Base-by-base conservation (phyloP, 2,888 invertebrate species). In the Boloria selene region DNA sequence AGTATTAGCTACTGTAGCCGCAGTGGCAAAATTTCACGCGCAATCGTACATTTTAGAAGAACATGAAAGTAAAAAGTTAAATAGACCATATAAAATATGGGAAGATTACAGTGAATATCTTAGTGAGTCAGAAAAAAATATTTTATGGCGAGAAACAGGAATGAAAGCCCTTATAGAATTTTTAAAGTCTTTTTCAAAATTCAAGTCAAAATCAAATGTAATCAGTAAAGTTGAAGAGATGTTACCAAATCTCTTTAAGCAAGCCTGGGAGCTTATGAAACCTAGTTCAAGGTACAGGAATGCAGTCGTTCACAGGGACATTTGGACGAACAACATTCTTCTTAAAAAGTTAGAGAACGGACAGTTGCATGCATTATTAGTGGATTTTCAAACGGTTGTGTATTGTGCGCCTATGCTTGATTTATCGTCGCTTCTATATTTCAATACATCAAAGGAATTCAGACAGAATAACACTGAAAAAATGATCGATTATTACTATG, bases 361-460 rank as follows among this genome's bases (percentile, higher is more conserved):
- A 0, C 76, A 75, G 6, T 87, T 88, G 2, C 84, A 93, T 2
- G 92, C 93, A 49, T 76, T 94, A 38, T 78, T 96, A 44, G 93
- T 96, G 5, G 96, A 96, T 79, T 96, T 93, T 75, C 96, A 96
- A 80, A 87, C 95, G 55, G 90, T 94, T 0, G 81, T 95, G 13
- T 96, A 96, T 75, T 88, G 92, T 4, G 94, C 95, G 0, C 94
- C 95, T 0, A 93, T 94, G 74, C 85, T 95, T 60, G 96, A 96
- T 74, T 76, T 95, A 13, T 85, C 93, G 14, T 89, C 93, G 2
- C 73, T 93, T 13, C 76, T 95, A 45, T 93, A 93, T 76, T 85
- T 94, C n/a, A 94, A 93, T 73, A 90, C 93, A 1, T 83, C 85
- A 1, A 83, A 81, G 54, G 72, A 79, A 38, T 87, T 92, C 58